Conservation (phyloP, 2,797 vertebrate species). For the Spea hammondii region DNA sequence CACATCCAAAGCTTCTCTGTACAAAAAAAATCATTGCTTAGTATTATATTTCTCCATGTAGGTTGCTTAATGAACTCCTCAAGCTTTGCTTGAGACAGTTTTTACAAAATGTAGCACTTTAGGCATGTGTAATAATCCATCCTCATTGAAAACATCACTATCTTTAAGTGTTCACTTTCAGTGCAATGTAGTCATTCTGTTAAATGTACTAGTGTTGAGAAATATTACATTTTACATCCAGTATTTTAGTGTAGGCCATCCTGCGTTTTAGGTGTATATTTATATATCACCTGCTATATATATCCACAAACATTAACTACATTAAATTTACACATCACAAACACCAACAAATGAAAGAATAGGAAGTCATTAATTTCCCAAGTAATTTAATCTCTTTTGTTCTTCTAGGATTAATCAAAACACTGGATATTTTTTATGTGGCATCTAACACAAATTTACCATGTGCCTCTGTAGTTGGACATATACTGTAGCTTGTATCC, state of each 20-base stretch:
- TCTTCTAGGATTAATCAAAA: conserved; percentile 21
- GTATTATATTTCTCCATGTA: conserved; percentile 28
- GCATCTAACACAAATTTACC: too few relatives aligned
- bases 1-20: conserved; percentile 32
- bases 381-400: conserved; percentile 13
- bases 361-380: conserved; percentile 19
- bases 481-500: too few relatives aligned
- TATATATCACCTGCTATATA: neutral
- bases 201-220: conserved; percentile 7
- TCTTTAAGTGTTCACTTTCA: conserved; percentile 36
- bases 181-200: conserved; percentile 26
- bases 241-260: neutral
- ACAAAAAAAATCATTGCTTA: conserved; percentile 42
- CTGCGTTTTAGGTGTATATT: neutral
- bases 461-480: too few relatives aligned
- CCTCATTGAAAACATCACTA: conserved; percentile 18
- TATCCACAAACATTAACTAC: too few relatives aligned
- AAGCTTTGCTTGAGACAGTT: conserved; percentile 47
- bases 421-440: too few relatives aligned
- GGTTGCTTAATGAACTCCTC: conserved; percentile 48
- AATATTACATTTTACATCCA: neutral
- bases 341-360: conserved; percentile 31
- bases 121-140: conserved; percentile 5
- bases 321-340: neutral
- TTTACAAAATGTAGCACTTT: conserved; percentile 41